These are phyloP conservation scores for Drosophila melanosoma DNA, from an alignment of 2,888 invertebrate species.

Conservation along the genomic window DNA sequence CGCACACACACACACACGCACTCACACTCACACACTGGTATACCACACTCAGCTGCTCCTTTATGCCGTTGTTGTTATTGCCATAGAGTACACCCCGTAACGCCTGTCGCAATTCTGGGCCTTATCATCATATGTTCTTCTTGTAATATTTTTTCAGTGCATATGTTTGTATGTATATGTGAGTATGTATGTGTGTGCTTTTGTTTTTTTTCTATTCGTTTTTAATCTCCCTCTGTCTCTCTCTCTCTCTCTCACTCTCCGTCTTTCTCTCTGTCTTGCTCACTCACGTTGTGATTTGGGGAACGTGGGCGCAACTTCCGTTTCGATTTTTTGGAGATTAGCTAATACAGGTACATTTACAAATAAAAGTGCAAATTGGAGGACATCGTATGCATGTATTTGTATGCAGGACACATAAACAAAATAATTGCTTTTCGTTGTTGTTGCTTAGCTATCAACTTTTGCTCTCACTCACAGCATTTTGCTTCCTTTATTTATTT, in stretches of 20 bases:
- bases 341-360: slow-evolving; percentile 62
- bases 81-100: slow-evolving; percentile 50
- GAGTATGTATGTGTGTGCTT: slow-evolving; percentile 16
- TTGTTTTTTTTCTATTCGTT: slow-evolving; percentile 1
- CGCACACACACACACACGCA: slow-evolving; percentile 11
- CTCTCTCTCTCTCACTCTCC: background rate
- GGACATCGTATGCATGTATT: slow-evolving; percentile 8
- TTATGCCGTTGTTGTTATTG: slow-evolving; percentile 56
- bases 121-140: slow-evolving; percentile 61
- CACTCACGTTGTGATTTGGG: background rate
- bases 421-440: slow-evolving; percentile 79
- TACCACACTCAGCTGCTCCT: slow-evolving; percentile 19
- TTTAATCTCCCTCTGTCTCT: background rate
- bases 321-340: slow-evolving; percentile 75
- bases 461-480: slow-evolving; percentile 48
- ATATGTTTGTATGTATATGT: slow-evolving; percentile 34
- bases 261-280: slow-evolving; percentile 1
- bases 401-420: slow-evolving; percentile 46
- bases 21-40: slow-evolving; percentile 22
- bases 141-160: slow-evolving; percentile 22
- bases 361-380: slow-evolving; percentile 1
- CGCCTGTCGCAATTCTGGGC: slow-evolving; percentile 61
- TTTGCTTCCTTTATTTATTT: background rate
- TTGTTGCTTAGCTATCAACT: slow-evolving; percentile 54
- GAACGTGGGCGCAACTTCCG: slow-evolving; percentile 64